These are phyloP conservation scores for Strigamia crassipes DNA, from an alignment of 2,888 invertebrate species.

Conservation along the genomic window DNA sequence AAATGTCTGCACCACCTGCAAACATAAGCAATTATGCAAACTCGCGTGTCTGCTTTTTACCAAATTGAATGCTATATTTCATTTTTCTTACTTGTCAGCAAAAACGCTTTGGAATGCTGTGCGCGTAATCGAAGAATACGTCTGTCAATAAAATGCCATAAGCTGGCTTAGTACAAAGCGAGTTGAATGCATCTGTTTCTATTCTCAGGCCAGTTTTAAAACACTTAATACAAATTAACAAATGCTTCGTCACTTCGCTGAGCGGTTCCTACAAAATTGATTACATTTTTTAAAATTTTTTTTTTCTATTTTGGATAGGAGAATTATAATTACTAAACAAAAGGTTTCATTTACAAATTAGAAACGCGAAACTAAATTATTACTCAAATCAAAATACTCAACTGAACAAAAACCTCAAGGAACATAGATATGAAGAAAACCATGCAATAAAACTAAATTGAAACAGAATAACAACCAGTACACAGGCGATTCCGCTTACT, in stretches of 20 bases:
- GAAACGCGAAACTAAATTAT: too few species aligned
- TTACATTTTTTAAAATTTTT: too few species aligned
- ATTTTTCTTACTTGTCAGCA: slow-evolving; percentile 28
- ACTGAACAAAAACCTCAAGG: too few species aligned
- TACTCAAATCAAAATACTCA: too few species aligned
- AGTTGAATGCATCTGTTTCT: neutral
- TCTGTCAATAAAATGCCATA: slow-evolving; percentile 21
- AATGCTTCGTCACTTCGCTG: neutral
- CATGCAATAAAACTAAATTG: too few species aligned
- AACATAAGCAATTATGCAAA: slow-evolving; percentile 36
- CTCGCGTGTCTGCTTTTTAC: slow-evolving; percentile 26
- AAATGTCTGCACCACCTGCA: slow-evolving; percentile 30
- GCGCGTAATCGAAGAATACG: slow-evolving; percentile 13
- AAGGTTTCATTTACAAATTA: too few species aligned
- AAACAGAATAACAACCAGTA: too few species aligned
- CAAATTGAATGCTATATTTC: slow-evolving; percentile 36
- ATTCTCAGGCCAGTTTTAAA: neutral
- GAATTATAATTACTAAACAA: too few species aligned
- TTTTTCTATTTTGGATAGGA: too few species aligned
- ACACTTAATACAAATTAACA: neutral
- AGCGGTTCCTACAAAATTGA: neutral
- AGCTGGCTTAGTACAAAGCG: neutral
- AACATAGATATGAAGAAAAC: too few species aligned
- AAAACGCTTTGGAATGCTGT: neutral
- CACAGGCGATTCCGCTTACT: too few species aligned